phyloP scores from a whole-genome alignment of 2,797 vertebrate genomes.

The Manis pentadactyla region DNA sequence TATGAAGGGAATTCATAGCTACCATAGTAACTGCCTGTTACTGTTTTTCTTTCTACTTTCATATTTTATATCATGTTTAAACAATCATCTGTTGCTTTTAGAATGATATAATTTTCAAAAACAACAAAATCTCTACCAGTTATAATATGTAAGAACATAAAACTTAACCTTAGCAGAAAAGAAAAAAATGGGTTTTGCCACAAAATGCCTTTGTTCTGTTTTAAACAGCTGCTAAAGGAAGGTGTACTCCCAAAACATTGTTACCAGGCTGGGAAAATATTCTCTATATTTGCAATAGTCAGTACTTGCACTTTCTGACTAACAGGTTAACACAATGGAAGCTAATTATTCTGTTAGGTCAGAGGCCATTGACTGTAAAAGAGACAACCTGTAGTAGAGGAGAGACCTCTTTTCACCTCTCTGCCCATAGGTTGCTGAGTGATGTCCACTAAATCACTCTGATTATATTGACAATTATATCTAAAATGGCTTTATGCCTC shows the following conservation, averaged over 20 bases:
- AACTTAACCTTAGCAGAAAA: conserved; percentile 57
- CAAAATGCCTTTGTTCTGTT: conserved; percentile 65
- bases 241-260: neutral
- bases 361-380: conserved; percentile 9
- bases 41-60: conserved; percentile 46
- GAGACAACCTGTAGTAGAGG: neutral
- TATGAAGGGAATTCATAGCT: conserved; percentile 61
- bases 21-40: conserved; percentile 17
- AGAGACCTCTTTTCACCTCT: neutral
- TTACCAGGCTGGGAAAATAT: neutral
- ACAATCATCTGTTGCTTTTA: conserved; percentile 53
- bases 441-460: neutral
- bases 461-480: neutral
- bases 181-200: neutral
- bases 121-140: conserved; percentile 68
- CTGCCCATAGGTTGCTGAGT: neutral
- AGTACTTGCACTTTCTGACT: conserved; percentile 20
- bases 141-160: conserved; percentile 69
- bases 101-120: conserved; percentile 62
- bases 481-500: neutral
- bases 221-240: conserved; percentile 64
- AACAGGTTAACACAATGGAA: neutral
- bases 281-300: neutral
- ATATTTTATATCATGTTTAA: conserved; percentile 48
- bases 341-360: conserved; percentile 47